Percentiles rank a stretch among this genome's conserved stretches.
Conservation (phyloP, 2,888 invertebrate species). For the Sinotaia quadrata region DNA sequence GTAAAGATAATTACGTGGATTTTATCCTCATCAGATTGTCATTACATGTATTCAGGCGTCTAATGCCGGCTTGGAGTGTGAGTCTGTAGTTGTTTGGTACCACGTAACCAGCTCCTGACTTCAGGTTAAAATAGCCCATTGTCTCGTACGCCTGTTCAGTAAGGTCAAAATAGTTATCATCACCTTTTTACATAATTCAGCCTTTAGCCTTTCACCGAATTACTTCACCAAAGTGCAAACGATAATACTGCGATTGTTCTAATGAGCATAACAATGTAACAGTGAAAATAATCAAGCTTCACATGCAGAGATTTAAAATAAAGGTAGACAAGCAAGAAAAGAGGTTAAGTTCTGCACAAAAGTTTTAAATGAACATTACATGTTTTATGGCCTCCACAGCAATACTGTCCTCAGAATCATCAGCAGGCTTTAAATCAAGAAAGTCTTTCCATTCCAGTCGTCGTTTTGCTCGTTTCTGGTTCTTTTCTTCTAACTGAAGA, state of each 20-base stretch:
- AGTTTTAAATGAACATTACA: no score
- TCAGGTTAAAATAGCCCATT: constrained; percentile 14
- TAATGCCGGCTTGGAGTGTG: neutral
- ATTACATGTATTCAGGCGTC: neutral
- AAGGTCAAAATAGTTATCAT: no score
- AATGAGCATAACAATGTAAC: no score
- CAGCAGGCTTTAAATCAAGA: constrained; percentile 12
- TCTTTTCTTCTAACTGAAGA: no score
- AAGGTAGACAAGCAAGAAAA: no score
- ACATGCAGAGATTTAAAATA: no score
- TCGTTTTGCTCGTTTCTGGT: neutral
- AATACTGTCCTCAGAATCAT: constrained; percentile 9
- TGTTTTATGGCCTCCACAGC: constrained; percentile 18
- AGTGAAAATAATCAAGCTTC: no score
- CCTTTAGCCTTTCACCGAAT: no score
- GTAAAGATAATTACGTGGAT: neutral
- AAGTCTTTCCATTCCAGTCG: constrained; percentile 6
- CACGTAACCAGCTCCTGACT: constrained; percentile 7
- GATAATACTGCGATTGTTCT: no score
- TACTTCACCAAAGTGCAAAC: no score
- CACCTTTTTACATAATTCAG: no score
- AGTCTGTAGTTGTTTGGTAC: constrained; percentile 18
- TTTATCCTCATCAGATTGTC: neutral
- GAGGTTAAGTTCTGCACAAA: no score
- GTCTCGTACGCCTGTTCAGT: constrained; percentile 3